phyloP scores from a whole-genome alignment of 2,113 vertebrate species.

The Glaucomys volans region DNA sequence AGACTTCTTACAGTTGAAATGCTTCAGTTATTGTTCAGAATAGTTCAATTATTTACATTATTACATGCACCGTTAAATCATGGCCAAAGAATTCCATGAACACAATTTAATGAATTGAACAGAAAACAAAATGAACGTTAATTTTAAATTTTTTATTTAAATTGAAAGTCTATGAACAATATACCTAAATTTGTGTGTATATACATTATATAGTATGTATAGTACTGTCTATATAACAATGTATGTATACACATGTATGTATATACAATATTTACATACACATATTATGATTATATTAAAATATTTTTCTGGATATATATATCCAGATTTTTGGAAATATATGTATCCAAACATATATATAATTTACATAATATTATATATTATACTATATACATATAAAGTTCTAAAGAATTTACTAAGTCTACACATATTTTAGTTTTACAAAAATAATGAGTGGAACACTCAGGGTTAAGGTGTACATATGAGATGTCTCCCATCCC shows the following conservation, averaged over 20 bases:
- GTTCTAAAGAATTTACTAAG: background rate
- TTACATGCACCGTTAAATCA: background rate
- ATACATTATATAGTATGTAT: background rate
- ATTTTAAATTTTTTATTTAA: background rate
- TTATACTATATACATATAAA: background rate
- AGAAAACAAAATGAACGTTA: background rate
- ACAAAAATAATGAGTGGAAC: background rate
- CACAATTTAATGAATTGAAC: background rate
- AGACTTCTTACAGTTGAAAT: background rate
- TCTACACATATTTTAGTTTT: background rate
- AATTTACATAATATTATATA: background rate
- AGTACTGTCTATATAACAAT: background rate
- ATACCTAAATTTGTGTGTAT: background rate
- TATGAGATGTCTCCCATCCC: too few species aligned
- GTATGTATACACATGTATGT: background rate
- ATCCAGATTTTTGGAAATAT: too few species aligned
- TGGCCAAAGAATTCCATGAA: background rate
- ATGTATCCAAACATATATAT: background rate
- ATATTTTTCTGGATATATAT: background rate
- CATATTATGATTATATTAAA: background rate
- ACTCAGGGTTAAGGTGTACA: background rate
- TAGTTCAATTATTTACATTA: background rate
- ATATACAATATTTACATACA: background rate
- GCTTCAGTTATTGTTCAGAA: background rate
- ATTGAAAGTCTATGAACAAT: background rate